phyloP scores from a whole-genome alignment of 92 coral and sea anemone genomes.

The Porites rus region DNA sequence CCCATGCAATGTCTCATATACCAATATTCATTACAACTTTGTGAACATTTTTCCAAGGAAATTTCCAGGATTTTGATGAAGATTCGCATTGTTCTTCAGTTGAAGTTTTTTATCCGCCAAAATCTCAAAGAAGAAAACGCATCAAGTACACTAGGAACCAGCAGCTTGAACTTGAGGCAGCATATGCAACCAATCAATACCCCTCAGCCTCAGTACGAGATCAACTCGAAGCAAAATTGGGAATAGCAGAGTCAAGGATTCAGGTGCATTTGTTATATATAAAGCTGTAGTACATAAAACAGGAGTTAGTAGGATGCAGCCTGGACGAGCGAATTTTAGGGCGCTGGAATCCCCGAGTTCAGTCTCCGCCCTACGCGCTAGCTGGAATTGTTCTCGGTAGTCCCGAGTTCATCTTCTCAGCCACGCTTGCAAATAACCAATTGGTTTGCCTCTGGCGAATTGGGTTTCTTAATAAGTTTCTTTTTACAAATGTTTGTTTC shows the following conservation, averaged over 20 bases:
- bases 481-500: too few species aligned
- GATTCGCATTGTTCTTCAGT: neutral
- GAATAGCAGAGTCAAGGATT: neutral
- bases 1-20: too few species aligned
- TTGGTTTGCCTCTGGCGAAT: too few species aligned
- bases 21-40: neutral
- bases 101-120: neutral
- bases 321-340: too few species aligned
- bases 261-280: conserved; percentile 1
- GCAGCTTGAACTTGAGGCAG: conserved; percentile 15
- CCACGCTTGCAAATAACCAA: too few species aligned
- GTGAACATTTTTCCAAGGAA: neutral
- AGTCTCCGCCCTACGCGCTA: too few species aligned
- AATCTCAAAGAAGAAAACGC: conserved; percentile 1
- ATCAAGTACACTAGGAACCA: conserved; percentile 21
- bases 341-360: too few species aligned
- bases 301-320: too few species aligned
- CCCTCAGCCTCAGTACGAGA: conserved; percentile 12
- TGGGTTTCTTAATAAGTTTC: too few species aligned
- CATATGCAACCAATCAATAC: conserved; percentile 1
- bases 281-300: too few species aligned
- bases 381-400: too few species aligned
- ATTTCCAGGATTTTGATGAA: neutral
- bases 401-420: too few species aligned
- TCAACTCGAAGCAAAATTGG: neutral